These are phyloP conservation scores for Poicephalus gulielmi DNA, from an alignment of 2,113 vertebrate genomes.

Conservation along the genomic window DNA sequence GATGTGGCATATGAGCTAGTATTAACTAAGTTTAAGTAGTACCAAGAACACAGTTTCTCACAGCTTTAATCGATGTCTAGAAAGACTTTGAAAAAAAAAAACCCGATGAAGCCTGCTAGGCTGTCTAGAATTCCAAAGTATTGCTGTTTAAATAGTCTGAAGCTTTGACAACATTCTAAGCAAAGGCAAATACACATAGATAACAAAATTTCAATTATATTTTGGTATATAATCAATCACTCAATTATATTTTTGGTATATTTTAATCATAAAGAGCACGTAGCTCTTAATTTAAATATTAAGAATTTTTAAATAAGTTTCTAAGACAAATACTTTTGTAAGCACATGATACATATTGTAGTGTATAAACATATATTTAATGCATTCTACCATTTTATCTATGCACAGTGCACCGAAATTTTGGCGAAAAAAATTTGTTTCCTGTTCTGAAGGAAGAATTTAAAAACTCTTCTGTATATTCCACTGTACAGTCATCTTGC, in stretches of 20 bases:
- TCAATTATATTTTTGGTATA: not conserved
- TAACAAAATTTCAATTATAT: not conserved
- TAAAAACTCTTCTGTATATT: conserved; percentile 19
- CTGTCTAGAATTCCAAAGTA: not conserved
- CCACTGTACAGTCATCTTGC: not conserved
- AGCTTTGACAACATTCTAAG: not conserved
- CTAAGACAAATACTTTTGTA: not conserved
- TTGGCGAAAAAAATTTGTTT: conserved; percentile 52
- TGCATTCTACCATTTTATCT: not conserved
- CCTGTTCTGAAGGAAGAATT: conserved; percentile 32
- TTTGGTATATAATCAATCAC: not conserved
- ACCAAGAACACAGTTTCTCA: not conserved
- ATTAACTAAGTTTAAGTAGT: not conserved
- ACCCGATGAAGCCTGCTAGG: not conserved
- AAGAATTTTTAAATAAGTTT: not conserved
- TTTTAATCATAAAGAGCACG: not conserved
- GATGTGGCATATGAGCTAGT: not conserved
- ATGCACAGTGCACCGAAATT: conserved; percentile 39
- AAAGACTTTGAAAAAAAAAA: not conserved
- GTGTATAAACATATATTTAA: not conserved
- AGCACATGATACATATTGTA: fast-evolving
- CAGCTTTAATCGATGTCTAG: not conserved
- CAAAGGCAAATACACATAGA: not conserved
- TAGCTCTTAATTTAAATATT: not conserved
- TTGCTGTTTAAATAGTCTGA: not conserved